A percentile compares a stretch with the other conserved stretches of the same genome.
These are phyloP conservation scores for Hephaestus fuliginosus DNA, from an alignment of 2,797 vertebrate species.

Conservation along the genomic window DNA sequence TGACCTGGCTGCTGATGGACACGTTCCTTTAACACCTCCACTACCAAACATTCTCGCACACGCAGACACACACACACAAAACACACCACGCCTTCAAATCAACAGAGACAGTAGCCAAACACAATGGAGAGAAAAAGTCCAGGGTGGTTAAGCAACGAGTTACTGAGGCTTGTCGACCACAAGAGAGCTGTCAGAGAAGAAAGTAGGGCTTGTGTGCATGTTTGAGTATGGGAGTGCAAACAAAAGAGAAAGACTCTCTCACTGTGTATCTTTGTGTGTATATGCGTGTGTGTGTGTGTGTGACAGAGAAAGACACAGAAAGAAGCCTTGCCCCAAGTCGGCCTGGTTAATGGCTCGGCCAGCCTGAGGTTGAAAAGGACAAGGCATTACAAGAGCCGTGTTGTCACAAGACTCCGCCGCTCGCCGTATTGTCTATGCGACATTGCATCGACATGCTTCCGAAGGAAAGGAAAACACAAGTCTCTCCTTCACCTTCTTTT, in stretches of 20 bases:
- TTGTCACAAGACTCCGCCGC: slow-evolving; percentile 55
- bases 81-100: slow-evolving; percentile 64
- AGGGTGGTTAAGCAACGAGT: slow-evolving; percentile 77
- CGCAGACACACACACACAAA: slow-evolving; percentile 16
- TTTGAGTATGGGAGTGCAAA: slow-evolving; percentile 77
- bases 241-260: slow-evolving; percentile 73
- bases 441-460: slow-evolving; percentile 36
- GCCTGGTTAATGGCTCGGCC: slow-evolving; percentile 66
- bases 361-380: slow-evolving; percentile 70
- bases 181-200: slow-evolving; percentile 80
- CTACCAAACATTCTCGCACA: slow-evolving; percentile 24
- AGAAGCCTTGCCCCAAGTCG: slow-evolving; percentile 60
- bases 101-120: slow-evolving; percentile 75
- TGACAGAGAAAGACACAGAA: slow-evolving; percentile 51
- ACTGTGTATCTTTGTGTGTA: slow-evolving; percentile 62
- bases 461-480: slow-evolving; percentile 31
- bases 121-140: slow-evolving; percentile 74
- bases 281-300: slow-evolving; percentile 35
- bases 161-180: slow-evolving; percentile 78
- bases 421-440: slow-evolving; percentile 21
- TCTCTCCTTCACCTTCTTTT: slow-evolving; percentile 22
- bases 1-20: slow-evolving; percentile 47
- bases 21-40: slow-evolving; percentile 48
- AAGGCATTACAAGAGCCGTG: slow-evolving; percentile 58
- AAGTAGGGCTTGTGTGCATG: slow-evolving; percentile 77